Evolutionary conservation across 1,140 invertebrate species (phyloP).

Genomic region (Drosophila ambigua): DNA sequence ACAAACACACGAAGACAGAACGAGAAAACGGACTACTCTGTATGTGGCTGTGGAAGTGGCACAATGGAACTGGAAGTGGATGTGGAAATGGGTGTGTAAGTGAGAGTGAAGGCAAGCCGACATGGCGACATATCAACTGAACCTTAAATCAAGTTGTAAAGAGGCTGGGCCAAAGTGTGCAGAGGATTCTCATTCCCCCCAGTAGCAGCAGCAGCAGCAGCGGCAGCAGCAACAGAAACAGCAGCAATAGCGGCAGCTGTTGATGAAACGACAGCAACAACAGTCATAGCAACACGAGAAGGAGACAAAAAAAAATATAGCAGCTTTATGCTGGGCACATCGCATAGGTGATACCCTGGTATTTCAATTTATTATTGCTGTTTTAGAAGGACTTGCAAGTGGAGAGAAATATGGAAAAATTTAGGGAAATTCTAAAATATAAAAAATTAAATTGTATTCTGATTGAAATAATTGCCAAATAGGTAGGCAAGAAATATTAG

Average conservation of each 20-base stretch:
- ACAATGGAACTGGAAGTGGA: constrained; percentile 11
- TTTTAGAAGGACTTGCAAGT: no score
- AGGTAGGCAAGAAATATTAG: no score
- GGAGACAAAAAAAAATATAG: constrained; percentile 33
- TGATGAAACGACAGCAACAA: constrained; percentile 71
- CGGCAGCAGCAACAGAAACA: constrained; percentile 2
- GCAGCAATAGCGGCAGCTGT: constrained; percentile 57
- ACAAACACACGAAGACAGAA: constrained; percentile 36
- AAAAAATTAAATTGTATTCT: no score
- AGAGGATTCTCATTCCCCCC: constrained; percentile 24
- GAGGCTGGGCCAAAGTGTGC: constrained; percentile 64
- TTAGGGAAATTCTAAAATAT: no score
- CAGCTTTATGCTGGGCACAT: not conserved
- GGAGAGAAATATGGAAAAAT: no score
- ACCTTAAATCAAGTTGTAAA: constrained; percentile 81
- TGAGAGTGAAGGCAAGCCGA: constrained; percentile 16
- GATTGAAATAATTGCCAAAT: no score
- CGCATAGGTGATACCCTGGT: constrained; percentile 14
- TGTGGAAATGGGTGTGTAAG: no score
- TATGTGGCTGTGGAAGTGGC: not conserved
- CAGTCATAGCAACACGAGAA: constrained; percentile 43
- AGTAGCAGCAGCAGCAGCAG: not conserved
- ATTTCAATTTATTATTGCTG: no score
- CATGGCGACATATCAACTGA: constrained; percentile 72
- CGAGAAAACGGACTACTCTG: not conserved